phyloP scores from a whole-genome alignment of 2,797 vertebrate genomes.

The Euphonia xanthogaster region DNA sequence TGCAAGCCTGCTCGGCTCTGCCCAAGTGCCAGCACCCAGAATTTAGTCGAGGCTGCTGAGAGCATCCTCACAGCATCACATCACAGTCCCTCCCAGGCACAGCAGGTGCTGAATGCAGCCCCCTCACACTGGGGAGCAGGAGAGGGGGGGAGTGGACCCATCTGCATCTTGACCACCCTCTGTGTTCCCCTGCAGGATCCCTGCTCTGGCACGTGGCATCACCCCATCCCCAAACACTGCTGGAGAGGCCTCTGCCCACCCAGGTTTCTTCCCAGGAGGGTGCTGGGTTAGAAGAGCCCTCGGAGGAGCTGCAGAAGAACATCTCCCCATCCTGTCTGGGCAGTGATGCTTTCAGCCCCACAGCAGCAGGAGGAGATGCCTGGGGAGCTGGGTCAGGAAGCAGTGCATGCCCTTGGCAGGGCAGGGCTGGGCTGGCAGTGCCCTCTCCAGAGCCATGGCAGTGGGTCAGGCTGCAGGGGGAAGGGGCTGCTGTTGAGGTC shows the following conservation, averaged over 20 bases:
- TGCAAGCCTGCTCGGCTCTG: background rate
- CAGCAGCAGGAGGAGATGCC: background rate
- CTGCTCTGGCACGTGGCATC: background rate
- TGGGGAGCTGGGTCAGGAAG: background rate
- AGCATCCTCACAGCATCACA: background rate
- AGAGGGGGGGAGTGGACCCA: background rate
- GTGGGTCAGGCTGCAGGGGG: background rate
- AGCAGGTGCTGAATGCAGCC: background rate
- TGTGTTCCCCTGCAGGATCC: conserved; percentile 65
- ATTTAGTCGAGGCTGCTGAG: fast-evolving
- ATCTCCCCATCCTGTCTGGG: fast-evolving
- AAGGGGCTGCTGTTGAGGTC: background rate
- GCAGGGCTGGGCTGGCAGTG: background rate
- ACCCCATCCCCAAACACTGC: background rate
- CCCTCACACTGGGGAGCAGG: background rate
- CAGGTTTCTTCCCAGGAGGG: conserved; percentile 33
- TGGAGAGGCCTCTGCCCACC: conserved; percentile 51
- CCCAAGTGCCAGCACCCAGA: background rate
- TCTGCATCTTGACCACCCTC: background rate
- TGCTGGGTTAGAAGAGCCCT: background rate
- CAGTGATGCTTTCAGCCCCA: background rate
- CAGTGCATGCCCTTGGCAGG: fast-evolving
- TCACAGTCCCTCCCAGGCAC: background rate
- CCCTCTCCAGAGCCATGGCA: background rate
- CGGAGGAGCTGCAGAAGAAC: background rate